These are phyloP conservation scores for Ranitomeya variabilis DNA, from an alignment of 2,113 vertebrate species.

Conservation along the genomic window DNA sequence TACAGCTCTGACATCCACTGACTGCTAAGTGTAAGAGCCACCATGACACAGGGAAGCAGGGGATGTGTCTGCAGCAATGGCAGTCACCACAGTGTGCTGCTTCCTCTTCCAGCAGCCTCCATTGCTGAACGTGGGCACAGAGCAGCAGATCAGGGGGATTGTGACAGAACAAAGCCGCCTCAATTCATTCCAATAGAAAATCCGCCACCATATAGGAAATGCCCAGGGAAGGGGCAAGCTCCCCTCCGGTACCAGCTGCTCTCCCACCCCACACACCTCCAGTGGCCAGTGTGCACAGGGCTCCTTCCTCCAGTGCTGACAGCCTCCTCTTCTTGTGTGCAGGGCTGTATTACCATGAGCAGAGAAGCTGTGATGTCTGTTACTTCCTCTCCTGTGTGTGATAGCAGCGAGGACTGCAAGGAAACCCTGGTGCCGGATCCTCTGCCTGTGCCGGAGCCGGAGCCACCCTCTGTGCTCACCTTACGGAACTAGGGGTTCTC, in stretches of 20 bases:
- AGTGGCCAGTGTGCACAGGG: not conserved
- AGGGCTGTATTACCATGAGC: conserved; percentile 35
- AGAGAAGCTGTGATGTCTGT: conserved; percentile 49
- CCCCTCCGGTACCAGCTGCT: conserved; percentile 4
- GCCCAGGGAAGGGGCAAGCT: not conserved
- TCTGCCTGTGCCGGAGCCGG: conserved; percentile 18
- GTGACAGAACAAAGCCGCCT: not conserved
- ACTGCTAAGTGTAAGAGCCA: not conserved
- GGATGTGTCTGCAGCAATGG: conserved; percentile 28
- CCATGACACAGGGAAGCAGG: conserved; percentile 12
- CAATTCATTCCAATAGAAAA: not conserved
- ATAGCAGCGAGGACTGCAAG: conserved; percentile 6
- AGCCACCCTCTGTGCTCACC: not conserved
- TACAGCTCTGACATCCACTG: not conserved
- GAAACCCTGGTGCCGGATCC: conserved; percentile 58
- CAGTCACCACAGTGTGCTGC: conserved; percentile 39
- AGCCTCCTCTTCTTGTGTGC: conserved; percentile 31
- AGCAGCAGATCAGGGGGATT: not conserved
- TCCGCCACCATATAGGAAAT: not conserved
- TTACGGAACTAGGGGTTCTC: too few relatives aligned
- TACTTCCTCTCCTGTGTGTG: conserved; percentile 57
- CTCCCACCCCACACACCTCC: not conserved
- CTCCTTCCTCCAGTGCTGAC: conserved; percentile 24
- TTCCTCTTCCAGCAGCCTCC: conserved; percentile 7
- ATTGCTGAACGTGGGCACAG: conserved; percentile 22